Evolutionary conservation across 2,113 vertebrate genomes (phyloP).

Genomic region (Thryonomys swinderianus): DNA sequence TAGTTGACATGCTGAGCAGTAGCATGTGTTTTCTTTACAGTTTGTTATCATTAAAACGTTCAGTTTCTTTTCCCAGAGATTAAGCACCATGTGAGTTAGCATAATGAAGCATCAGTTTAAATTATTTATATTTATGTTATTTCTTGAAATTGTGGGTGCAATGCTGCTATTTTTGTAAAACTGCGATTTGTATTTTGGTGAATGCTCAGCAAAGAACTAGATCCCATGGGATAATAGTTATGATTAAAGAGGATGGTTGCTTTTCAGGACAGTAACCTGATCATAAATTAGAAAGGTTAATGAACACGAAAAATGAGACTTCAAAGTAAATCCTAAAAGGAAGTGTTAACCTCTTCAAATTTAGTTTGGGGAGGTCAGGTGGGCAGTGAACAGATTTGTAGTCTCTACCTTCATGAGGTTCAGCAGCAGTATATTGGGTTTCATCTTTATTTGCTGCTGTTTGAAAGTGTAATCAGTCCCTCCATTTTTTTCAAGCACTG

Average conservation of each 20-base stretch:
- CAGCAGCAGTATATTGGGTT: neutral
- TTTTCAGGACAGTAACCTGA: constrained; percentile 69
- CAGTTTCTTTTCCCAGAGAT: constrained; percentile 62
- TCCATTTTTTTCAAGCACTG: constrained; percentile 57
- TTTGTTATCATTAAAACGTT: constrained; percentile 54
- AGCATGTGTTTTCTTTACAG: constrained; percentile 59
- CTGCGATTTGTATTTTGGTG: constrained; percentile 52
- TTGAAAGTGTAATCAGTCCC: constrained; percentile 7
- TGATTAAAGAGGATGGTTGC: constrained; percentile 75
- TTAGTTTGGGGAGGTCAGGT: neutral
- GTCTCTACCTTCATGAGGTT: constrained; percentile 24
- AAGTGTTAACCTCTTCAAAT: constrained; percentile 51
- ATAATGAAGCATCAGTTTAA: constrained; percentile 61
- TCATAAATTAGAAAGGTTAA: constrained; percentile 59
- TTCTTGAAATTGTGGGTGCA: constrained; percentile 35
- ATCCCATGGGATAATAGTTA: constrained; percentile 61
- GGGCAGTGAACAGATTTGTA: neutral
- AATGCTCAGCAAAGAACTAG: constrained; percentile 56
- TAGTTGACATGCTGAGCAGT: constrained; percentile 6
- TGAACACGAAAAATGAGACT: too few relatives aligned
- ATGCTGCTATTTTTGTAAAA: constrained; percentile 63
- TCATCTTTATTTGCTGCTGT: constrained; percentile 45
- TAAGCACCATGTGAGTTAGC: constrained; percentile 47
- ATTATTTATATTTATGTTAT: constrained; percentile 56
- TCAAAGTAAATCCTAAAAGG: too few relatives aligned